Percentiles rank a stretch among this genome's conserved stretches.
These are phyloP conservation scores for Xenopus borealis DNA, from an alignment of 2,113 vertebrate species.

Conservation along the genomic window DNA sequence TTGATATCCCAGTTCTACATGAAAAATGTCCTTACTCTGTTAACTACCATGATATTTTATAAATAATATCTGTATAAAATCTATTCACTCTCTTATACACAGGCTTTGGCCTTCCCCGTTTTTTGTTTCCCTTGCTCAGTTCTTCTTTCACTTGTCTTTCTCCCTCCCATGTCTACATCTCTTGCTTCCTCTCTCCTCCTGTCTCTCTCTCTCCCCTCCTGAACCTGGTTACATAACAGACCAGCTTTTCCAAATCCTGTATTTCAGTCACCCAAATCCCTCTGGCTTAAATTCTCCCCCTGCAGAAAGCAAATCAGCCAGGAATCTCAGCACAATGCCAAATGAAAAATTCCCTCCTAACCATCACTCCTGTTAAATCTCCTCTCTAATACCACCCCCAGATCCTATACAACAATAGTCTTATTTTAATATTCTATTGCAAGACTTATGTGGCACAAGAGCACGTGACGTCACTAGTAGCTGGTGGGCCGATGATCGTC, in stretches of 20 bases:
- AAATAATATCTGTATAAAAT: too few species aligned
- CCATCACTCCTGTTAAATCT: constrained; percentile 38
- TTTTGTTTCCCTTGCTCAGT: neutral
- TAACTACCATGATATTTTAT: too few species aligned
- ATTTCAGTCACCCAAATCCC: constrained; percentile 46
- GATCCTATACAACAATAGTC: constrained; percentile 24
- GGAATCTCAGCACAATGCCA: constrained; percentile 41
- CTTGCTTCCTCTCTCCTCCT: constrained; percentile 24
- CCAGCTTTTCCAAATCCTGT: constrained; percentile 46
- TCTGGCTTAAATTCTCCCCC: constrained; percentile 46
- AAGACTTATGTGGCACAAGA: neutral
- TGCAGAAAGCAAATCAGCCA: constrained; percentile 46
- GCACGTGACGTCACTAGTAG: constrained; percentile 3
- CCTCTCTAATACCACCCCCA: constrained; percentile 19
- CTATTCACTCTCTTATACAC: too few species aligned
- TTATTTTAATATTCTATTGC: constrained; percentile 20
- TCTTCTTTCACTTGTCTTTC: neutral
- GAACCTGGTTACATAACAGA: constrained; percentile 47
- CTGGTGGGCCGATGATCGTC: too few species aligned
- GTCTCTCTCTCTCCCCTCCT: constrained; percentile 41
- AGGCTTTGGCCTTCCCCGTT: constrained; percentile 5
- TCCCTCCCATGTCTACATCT: constrained; percentile 24
- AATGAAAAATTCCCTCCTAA: constrained; percentile 39
- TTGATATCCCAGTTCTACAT: neutral
- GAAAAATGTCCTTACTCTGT: neutral